Percentiles rank a stretch among this genome's conserved stretches.
These are phyloP conservation scores for Phania funesta DNA, from an alignment of 2,888 invertebrate genomes.

Conservation along the genomic window DNA sequence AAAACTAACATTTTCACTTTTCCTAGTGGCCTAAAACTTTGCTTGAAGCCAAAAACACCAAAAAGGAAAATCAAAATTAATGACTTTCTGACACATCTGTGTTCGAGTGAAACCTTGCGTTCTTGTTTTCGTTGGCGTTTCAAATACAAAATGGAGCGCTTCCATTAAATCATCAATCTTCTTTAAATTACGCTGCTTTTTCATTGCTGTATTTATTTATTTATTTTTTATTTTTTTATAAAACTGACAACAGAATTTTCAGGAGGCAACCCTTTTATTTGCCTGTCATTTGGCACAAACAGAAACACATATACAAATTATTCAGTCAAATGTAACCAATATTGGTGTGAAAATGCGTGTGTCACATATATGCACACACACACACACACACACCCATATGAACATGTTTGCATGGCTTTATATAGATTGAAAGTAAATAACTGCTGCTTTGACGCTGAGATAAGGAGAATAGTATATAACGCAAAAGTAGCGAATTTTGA, in stretches of 20 bases:
- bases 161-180: constrained; percentile 61
- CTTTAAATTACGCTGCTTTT: constrained; percentile 48
- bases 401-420: not conserved
- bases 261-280: constrained; percentile 58
- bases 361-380: not conserved
- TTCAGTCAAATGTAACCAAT: constrained; percentile 37
- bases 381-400: not conserved
- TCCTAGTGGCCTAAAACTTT: not conserved
- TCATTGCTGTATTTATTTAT: not conserved
- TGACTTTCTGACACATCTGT: constrained; percentile 57
- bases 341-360: constrained; percentile 62
- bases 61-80: constrained; percentile 56
- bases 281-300: not conserved
- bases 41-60: not conserved
- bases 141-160: constrained; percentile 50
- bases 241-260: constrained; percentile 6
- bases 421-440: constrained; percentile 29
- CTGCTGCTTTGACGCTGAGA: not conserved
- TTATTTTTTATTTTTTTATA: not conserved
- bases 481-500: constrained; percentile 36
- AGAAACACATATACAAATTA: not conserved
- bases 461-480: constrained; percentile 13
- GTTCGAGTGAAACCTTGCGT: constrained; percentile 21
- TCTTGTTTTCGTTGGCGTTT: not conserved
- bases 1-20: not conserved